Base-by-base conservation (phyloP, 2,797 vertebrate genomes). In the Lithobates pipiens region DNA sequence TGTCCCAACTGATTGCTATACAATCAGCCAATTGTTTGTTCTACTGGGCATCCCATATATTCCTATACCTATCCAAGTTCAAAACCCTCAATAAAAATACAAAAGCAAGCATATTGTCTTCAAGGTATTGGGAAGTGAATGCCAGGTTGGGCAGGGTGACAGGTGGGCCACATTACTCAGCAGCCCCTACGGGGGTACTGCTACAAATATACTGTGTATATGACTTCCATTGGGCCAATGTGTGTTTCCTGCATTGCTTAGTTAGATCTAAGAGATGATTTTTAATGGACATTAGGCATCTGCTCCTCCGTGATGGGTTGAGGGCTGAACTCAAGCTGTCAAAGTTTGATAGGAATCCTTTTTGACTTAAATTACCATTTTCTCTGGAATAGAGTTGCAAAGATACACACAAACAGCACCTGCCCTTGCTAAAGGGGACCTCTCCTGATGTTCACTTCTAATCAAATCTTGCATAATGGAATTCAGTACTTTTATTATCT, bases 321-420 rank as follows among this genome's bases (percentile, higher is more conserved):
- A 57, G 13, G 69, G 34, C 13, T 67, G 57, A 25, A 69, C 21
- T 25, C 73, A 57, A 61, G 11, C 18, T 69, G 74, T 29, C 63
- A 70, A 42, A 69, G 73, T n/a, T 76, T 83, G 74, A 83, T 46
- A 77, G 25, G 65, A 77, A 83, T 83, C 54, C 42, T n/a, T 83
- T 83, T 39, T 82, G 80, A 82, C 73, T 83, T 76, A 76, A 83
- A 76, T 76, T 46, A 69, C 73, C 81, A 68, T 75, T 76, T 54
- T 27, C 25, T 50, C 81, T 54, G 67, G 29, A 68, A 76, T n/a
- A 27, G 39, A 71, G 78, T 67, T 70, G 44, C 69, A 70, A 36
- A 15, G 10, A 72, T 39, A 34, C 46, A 72, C 18, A 81, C 46
- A 61, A 25, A 70, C 11, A 32, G 68, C 11, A 68, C 42, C 46